Percentiles rank a stretch among this genome's conserved stretches.
phyloP scores from a whole-genome alignment of 2,113 vertebrate genomes.

The Alosa alosa region DNA sequence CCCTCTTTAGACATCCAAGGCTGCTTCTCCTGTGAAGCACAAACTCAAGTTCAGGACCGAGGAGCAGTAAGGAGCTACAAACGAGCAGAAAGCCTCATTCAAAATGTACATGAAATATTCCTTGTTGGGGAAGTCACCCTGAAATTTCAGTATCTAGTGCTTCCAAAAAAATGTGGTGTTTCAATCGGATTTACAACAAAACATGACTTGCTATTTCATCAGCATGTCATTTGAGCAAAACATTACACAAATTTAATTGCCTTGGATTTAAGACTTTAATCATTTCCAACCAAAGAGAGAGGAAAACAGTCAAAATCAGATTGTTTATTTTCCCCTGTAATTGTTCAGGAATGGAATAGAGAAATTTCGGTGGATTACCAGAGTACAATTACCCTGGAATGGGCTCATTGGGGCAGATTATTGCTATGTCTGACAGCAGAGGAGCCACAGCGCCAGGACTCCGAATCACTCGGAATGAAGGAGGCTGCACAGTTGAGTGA shows the following conservation, averaged over 20 bases:
- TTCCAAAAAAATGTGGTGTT: not conserved
- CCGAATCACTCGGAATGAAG: not conserved
- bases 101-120: not conserved
- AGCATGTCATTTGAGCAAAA: not conserved
- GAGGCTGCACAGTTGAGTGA: not conserved
- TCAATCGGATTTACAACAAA: not conserved
- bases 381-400: slow-evolving; percentile 6
- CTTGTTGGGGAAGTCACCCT: not conserved
- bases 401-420: not conserved
- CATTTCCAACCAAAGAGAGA: not conserved
- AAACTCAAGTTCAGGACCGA: not conserved
- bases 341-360: not conserved
- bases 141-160: not conserved
- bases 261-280: not conserved
- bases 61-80: not conserved
- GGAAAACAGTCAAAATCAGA: not conserved
- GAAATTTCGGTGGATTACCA: not conserved
- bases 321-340: slow-evolving; percentile 2
- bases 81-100: not conserved
- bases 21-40: not conserved
- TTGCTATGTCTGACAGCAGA: not conserved
- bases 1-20: not conserved
- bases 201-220: not conserved
- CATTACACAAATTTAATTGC: slow-evolving; percentile 5
- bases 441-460: not conserved